Evolutionary conservation across 35 echinoderm and acorn worm species (phyloP), one percentile per base, ranked within the genome.

Genomic region (Heliocidaris tuberculata): DNA sequence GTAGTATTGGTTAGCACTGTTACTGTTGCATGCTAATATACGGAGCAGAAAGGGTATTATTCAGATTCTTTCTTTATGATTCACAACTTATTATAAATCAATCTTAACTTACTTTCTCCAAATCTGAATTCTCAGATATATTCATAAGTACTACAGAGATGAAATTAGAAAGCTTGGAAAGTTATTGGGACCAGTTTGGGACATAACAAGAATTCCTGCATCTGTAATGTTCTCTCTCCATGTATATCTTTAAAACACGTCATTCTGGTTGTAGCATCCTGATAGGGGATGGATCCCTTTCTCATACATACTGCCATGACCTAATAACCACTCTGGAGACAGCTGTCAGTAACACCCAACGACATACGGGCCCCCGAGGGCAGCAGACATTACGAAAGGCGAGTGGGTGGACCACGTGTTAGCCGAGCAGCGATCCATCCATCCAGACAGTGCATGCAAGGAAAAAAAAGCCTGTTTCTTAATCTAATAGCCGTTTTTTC

Each of bases 241-340:
- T 65, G 19, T 65, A 24, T 70, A 27, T 70, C 15, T 27, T 70
- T n/a, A 19, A 16, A 70, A 70, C 27, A 70, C 24, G 0, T 16
- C 19, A 70, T 70, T 70, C 15, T 70, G 12, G 7, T 16, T 13
- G 24, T 70, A 70, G 13, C 60, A 70, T 70, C 7, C 60, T 70
- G 0, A 5, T 27, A 70, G 5, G 24, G 24, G 60, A 27, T 6
- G 27, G 60, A 19, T 24, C 60, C 17, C 60, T 70, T n/a, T 70
- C 60, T 65, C 60, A 16, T 70, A 13, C 60, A 88, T 88, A 48
- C 31, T 88, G 15, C 31, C 30, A 88, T 88, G 86, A 88, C 86
- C 86, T 48, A 88, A 88, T 88, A 88, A 70, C 86, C 31, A 88
- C 86, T 88, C 86, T 35, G 86, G 60, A 30, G 86, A 88, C 86